These are phyloP conservation scores for Drosophila funebris DNA, from an alignment of 1,140 invertebrate genomes.

Conservation along the genomic window DNA sequence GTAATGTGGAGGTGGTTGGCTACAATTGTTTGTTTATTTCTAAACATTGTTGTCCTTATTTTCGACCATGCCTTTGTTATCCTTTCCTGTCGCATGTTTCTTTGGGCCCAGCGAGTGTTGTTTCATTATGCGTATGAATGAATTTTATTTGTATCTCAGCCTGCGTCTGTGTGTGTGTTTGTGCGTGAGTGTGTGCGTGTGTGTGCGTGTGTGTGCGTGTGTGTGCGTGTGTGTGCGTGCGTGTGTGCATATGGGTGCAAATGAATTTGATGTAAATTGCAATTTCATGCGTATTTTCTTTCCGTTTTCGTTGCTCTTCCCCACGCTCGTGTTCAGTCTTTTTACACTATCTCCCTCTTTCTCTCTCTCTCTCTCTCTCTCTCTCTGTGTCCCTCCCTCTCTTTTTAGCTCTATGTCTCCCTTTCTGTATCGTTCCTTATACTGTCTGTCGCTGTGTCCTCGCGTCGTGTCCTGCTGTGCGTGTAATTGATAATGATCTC, in stretches of 20 bases:
- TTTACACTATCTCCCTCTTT: neutral
- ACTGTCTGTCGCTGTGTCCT: slow-evolving; percentile 44
- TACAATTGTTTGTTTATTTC: slow-evolving; percentile 80
- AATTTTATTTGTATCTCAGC: slow-evolving; percentile 74
- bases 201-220: slow-evolving; percentile 25
- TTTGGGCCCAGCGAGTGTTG: slow-evolving; percentile 46
- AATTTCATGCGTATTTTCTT: slow-evolving; percentile 81
- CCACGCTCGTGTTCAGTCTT: too few relatives aligned
- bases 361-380: slow-evolving; percentile 7
- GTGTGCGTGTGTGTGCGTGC: slow-evolving; percentile 16
- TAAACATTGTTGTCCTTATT: slow-evolving; percentile 79
- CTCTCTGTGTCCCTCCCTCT: neutral
- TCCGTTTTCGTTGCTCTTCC: slow-evolving; percentile 46
- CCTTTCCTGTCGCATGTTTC: slow-evolving; percentile 50
- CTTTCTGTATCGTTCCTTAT: slow-evolving; percentile 1
- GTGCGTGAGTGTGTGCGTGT: slow-evolving; percentile 4
- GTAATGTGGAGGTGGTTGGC: slow-evolving; percentile 11
- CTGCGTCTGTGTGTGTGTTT: slow-evolving; percentile 19
- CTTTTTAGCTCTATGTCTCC: neutral
- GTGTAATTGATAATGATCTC: slow-evolving; percentile 81
- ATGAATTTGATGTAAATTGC: slow-evolving; percentile 81
- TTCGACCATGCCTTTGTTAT: slow-evolving; percentile 67
- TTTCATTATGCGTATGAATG: slow-evolving; percentile 81
- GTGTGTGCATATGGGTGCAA: slow-evolving; percentile 72
- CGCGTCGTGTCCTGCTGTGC: slow-evolving; percentile 69